Evolutionary conservation across 1,140 invertebrate genomes (phyloP), one percentile per base, ranked within the genome.

Genomic region (Drosophila yakuba): DNA sequence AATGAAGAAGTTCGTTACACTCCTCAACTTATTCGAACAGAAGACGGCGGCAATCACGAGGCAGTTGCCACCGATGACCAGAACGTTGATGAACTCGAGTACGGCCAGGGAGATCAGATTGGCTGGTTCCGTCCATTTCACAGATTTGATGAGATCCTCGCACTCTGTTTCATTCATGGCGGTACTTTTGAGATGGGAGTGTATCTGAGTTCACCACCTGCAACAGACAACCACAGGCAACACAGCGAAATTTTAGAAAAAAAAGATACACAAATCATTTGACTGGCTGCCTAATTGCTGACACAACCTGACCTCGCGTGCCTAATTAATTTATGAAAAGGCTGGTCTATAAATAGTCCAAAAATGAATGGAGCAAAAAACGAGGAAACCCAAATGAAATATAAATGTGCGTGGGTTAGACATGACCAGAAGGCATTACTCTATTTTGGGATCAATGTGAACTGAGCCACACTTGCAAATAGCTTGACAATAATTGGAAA

Each of bases 1-100:
- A 84, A 99, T 99, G 93, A 99, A 98, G 88, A 98, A 95, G 93
- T 99, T 99, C 43, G 98, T 99, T 67, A 98, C 97, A 58, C 97
- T 97, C 47, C 97, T 94, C 51, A 98, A 94, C 92, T 98, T 98
- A 43, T 96, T 95, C 20, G 95, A 96, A 90, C 96, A 96, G 91
- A 97, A 96, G 36, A 99, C 98, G 55, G 98, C 97, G 54, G 97
- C 94, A 83, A 99, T 98, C 58, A 99, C 97, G 35, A 99, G 94
- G 77, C 96, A 95, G 93, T 99, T 99, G 52, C 98, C 97, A 43
- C 95, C 94, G 55, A 98, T 96, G 52, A 98, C 97, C 92, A 98
- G 95, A 11, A 97, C 94, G 93, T 97, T 96, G 82, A 98, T 96
- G 66, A 97, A 93, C 45, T 95, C 95, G 50, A 98, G 94, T 68